Base-by-base conservation (phyloP, 2,797 vertebrate species). In the Cygnus olor region DNA sequence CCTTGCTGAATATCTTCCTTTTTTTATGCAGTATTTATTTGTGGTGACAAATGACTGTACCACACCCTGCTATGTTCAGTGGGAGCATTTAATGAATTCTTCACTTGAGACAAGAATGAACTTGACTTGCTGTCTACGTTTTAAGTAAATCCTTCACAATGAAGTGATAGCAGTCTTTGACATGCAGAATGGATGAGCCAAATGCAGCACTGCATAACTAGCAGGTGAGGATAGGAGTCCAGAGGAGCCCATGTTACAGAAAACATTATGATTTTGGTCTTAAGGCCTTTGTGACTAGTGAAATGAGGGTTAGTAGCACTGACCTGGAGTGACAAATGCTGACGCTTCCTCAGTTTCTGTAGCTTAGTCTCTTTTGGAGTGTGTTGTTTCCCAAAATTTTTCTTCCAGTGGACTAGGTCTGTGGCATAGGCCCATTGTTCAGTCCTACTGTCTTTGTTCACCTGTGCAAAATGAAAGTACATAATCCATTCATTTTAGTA, bases 51-150 rank as follows among this genome's bases (percentile, higher is more conserved):
- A 95, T 92, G 92, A 63, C 74, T 78, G 66, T 56, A 80, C 95
- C 92, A 80, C 97, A 88, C 96, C 97, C 96, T 97, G 40, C 81
- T 90, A 22, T 45, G 34, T 88, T 88, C 64, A 79, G 68, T 88
- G 56, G 64, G 76, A 93, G 61, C 81, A 49, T 79, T 69, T 57
- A 92, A 85, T 92, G 69, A 91, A 90, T 95, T 96, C 89, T 89
- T 90, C 82, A 57, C 40, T 88, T 85, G 49, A 89, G 93, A 90
- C 96, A 96, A 94, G 97, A 95, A 84, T 79, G 92, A 96, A 96
- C 97, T 94, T 96, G 97, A 96, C 80, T 91, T 74, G 56, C 77
- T 87, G 15, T 3, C 84, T 92, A 66, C 28, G 5, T 88, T 86
- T 45, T 38, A 56, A 8, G 8, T 87, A 42, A 85, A 83, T 76